A percentile compares a stretch with the other conserved stretches of the same genome.
These are phyloP conservation scores for Resseliella maxima DNA, from an alignment of 2,888 invertebrate genomes.

Conservation along the genomic window DNA sequence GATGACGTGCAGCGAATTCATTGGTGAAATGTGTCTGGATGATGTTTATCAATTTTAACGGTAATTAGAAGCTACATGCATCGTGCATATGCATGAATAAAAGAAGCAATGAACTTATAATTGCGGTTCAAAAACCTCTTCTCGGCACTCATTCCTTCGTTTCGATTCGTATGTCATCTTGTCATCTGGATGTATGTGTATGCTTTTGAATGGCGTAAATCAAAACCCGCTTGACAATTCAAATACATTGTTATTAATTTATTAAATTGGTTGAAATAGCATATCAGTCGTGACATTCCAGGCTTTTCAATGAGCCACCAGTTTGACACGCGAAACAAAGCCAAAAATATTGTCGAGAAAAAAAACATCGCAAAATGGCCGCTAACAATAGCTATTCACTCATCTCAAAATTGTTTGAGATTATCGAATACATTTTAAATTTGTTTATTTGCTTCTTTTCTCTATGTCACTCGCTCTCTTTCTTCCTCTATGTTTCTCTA, in stretches of 20 bases:
- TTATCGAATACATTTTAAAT: no score
- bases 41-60: not conserved
- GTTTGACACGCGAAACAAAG: not conserved
- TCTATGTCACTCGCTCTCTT: no score
- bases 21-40: not conserved
- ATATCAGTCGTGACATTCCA: constrained; percentile 13
- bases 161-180: no score
- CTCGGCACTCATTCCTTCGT: no score
- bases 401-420: no score
- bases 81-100: not conserved
- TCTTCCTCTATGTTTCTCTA: no score
- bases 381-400: no score
- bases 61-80: not conserved
- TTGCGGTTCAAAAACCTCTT: not conserved
- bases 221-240: constrained; percentile 21
- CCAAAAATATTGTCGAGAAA: not conserved
- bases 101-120: constrained; percentile 23
- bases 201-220: not conserved
- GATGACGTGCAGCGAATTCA: constrained; percentile 10
- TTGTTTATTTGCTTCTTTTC: no score
- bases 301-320: not conserved
- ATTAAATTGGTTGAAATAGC: constrained; percentile 27
- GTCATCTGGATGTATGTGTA: not conserved
- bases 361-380: not conserved
- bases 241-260: constrained; percentile 37